Base-by-base conservation (phyloP, 2,888 invertebrate species). In the Agrotis clavis region DNA sequence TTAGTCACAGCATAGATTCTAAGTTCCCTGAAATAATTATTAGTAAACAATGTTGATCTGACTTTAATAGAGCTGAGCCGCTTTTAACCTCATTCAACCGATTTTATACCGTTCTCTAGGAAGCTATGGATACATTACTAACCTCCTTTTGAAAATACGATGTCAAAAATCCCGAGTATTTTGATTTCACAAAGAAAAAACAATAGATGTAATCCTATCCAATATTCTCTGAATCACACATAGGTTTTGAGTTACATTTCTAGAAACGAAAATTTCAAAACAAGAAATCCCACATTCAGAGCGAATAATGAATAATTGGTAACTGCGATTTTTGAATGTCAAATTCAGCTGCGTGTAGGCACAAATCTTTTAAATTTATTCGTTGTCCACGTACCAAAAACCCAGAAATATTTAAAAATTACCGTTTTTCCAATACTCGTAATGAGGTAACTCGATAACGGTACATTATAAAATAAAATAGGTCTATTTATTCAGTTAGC, bases 401-500 rank as follows among this genome's bases (percentile, higher is more conserved):
- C 54, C 21, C 48, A 56, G 14, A 56, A 21, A 57, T 21, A 14
- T 25, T 18, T 47, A 19, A 16, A 30, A 51, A 35, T n/a, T 41
- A 35, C 21, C 13, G 19, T 35, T 59, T 18, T 19, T 45, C 21
- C n/a, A 70, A 65, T 59, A n/a, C 9, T 53, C 13, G 47, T 21
- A 71, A 67, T 53, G 25, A 71, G 30, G 54, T 57, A 48, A 65
- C 25, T 41, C 14, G 13, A 64, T 74, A 82, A 74, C 74, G 67
- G 83, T 64, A 61, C 18, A 41, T 41, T 41, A 9, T 73, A 62
- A 14, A 18, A 56, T 56, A 57, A 65, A 60, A 67, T 59, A 51
- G 59, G 21, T 65, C 66, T 69, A 77, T 74, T 79, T 74, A 82
- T 83, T 80, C 83, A 67, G 77, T 62, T 89, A 91, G 89, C 93